Evolutionary conservation across 2,888 invertebrate species (phyloP).

Genomic region (Kuschelorhynchus macadamiae): DNA sequence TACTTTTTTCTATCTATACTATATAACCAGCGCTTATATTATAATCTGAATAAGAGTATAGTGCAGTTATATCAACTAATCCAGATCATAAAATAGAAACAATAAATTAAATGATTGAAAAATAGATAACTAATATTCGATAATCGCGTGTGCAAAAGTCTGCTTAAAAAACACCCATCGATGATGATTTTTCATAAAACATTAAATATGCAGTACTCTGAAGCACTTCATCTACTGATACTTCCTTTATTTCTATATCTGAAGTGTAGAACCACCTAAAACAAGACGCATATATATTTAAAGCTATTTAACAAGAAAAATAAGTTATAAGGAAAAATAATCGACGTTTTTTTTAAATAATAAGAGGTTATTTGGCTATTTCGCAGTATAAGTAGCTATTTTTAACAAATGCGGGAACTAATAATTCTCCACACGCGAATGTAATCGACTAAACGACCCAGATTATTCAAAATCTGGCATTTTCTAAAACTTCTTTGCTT

Average conservation of each 20-base stretch:
- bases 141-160: conserved; percentile 17
- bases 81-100: conserved; percentile 13
- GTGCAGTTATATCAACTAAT: neutral
- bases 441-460: too few relatives aligned
- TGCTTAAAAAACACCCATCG: conserved; percentile 56
- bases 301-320: too few relatives aligned
- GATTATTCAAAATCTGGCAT: too few relatives aligned
- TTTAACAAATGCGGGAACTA: too few relatives aligned
- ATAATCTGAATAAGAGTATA: neutral
- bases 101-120: conserved; percentile 7
- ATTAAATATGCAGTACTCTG: conserved; percentile 92
- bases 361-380: neutral
- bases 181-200: conserved; percentile 82
- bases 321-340: too few relatives aligned
- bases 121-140: conserved; percentile 6
- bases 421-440: too few relatives aligned
- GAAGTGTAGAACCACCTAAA: conserved; percentile 89
- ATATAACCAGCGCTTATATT: neutral
- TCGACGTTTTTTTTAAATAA: conserved; percentile 15
- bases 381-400: too few relatives aligned
- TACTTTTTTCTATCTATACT: neutral
- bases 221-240: conserved; percentile 85
- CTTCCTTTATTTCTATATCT: conserved; percentile 87
- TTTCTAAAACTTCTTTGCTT: too few relatives aligned
- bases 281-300: too few relatives aligned